Evolutionary conservation across 37 sponge, comb jelly and placozoan genomes (phyloP).

Genomic region (Cladorhizidae sp.): DNA sequence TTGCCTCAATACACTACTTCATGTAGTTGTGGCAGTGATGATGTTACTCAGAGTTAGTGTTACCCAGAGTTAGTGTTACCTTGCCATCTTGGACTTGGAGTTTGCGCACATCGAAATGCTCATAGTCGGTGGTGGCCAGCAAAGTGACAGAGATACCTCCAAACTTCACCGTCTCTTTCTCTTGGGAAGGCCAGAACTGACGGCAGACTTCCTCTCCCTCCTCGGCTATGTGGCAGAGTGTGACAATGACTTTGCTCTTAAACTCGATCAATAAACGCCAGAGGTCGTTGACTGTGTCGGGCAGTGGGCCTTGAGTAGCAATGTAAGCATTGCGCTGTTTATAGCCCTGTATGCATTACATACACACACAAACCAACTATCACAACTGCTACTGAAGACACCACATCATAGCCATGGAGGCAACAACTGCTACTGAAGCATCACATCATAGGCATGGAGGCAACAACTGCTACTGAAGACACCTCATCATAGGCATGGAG

Average conservation of each 20-base stretch:
- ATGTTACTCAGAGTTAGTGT: too few relatives aligned
- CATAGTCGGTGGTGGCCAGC: slow-evolving; percentile 25
- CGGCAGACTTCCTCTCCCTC: slow-evolving; percentile 42
- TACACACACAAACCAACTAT: not conserved
- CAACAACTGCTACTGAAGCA: too few relatives aligned
- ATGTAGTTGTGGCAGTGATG: too few relatives aligned
- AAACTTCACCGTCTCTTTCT: slow-evolving; percentile 39
- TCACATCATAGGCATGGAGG: too few relatives aligned
- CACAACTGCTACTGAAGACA: not conserved
- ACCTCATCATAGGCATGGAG: too few relatives aligned
- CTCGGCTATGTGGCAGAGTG: slow-evolving; percentile 42
- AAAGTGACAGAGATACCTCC: slow-evolving; percentile 67
- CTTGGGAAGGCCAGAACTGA: slow-evolving; percentile 56
- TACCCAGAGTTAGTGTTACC: too few relatives aligned
- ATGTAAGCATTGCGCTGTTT: slow-evolving; percentile 77
- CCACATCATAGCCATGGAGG: too few relatives aligned
- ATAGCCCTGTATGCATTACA: slow-evolving; percentile 47
- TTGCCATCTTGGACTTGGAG: slow-evolving; percentile 31
- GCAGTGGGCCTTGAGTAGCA: slow-evolving; percentile 63
- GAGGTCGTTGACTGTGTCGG: slow-evolving; percentile 49
- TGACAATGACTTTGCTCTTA: slow-evolving; percentile 47
- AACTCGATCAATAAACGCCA: slow-evolving; percentile 70
- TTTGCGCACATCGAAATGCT: slow-evolving; percentile 24
- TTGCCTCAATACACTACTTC: too few relatives aligned
- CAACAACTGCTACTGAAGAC: too few relatives aligned